Conservation (phyloP, 92 coral and sea anemone species). For the Umimayanthus kanabou region DNA sequence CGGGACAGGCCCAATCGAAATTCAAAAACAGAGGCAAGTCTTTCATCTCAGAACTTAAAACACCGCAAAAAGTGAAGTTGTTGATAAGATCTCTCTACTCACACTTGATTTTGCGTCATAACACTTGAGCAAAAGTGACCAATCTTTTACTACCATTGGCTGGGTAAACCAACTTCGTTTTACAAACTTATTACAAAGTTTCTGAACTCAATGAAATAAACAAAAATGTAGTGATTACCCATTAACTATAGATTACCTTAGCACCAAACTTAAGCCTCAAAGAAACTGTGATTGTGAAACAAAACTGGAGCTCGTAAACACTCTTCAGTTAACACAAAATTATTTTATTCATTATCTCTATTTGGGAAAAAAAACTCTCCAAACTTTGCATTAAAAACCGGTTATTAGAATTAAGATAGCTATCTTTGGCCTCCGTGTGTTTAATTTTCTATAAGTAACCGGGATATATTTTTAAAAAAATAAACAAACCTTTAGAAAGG, state of each 20-base stretch:
- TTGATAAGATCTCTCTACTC: constrained; percentile 29
- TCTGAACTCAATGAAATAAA: not conserved
- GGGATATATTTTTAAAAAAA: not conserved
- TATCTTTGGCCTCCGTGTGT: not conserved
- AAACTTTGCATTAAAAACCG: not conserved
- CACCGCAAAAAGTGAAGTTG: not conserved
- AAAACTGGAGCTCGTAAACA: not conserved
- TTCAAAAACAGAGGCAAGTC: not conserved
- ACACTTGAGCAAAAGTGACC: constrained; percentile 20
- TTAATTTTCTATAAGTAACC: constrained; percentile 7
- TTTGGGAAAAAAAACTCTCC: not conserved
- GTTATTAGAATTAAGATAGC: not conserved
- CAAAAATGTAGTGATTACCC: not conserved
- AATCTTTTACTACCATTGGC: not conserved
- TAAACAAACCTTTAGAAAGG: constrained; percentile 22
- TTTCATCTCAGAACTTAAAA: not conserved
- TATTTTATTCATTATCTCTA: too few species aligned
- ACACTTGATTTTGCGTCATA: constrained; percentile 19
- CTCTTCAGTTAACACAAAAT: not conserved
- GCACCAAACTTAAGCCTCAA: too few species aligned
- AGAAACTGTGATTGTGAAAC: not conserved
- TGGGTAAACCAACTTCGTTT: not conserved
- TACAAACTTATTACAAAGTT: not conserved
- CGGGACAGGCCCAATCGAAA: not conserved
- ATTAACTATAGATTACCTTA: not conserved